Conservation (phyloP, 2,888 invertebrate species). For the Stegana nigrithorax region DNA sequence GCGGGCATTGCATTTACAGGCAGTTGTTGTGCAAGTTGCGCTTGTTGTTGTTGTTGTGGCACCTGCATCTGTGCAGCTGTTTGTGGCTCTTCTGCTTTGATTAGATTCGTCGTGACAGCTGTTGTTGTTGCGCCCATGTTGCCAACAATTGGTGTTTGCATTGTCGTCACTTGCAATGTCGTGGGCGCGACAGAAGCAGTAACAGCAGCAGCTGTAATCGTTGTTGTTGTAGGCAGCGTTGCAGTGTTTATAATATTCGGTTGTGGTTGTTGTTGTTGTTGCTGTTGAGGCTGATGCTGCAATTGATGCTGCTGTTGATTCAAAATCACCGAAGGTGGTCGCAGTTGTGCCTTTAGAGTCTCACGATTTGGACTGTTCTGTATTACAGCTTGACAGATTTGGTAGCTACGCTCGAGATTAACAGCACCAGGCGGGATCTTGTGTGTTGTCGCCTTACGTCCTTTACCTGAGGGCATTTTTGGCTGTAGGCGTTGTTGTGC, state of each 20-base stretch:
- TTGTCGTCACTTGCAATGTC: neutral
- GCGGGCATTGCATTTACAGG: conserved; percentile 40
- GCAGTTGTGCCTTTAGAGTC: conserved; percentile 84
- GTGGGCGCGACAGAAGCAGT: conserved; percentile 21
- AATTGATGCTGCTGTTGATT: conserved; percentile 47
- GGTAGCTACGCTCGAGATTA: conserved; percentile 93
- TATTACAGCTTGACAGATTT: conserved; percentile 93
- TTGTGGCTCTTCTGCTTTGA: conserved; percentile 39
- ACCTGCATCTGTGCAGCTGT: conserved; percentile 37
- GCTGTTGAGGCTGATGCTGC: conserved; percentile 11
- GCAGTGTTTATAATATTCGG: neutral
- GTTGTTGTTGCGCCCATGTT: neutral
- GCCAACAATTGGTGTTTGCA: conserved; percentile 19
- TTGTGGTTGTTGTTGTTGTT: conserved; percentile 18
- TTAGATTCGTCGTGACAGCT: conserved; percentile 30
- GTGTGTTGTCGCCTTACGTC: conserved; percentile 70
- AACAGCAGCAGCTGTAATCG: conserved; percentile 17
- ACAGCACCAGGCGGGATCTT: conserved; percentile 90
- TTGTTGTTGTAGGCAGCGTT: conserved; percentile 21
- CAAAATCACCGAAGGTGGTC: conserved; percentile 85
- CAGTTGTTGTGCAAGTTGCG: no score
- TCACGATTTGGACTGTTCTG: conserved; percentile 93
- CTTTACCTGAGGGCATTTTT: conserved; percentile 65
- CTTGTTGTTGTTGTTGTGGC: conserved; percentile 50
- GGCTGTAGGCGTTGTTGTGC: conserved; percentile 64